Percentiles rank a stretch among this genome's conserved stretches.
Conservation (phyloP, 2,797 vertebrate genomes). For the Adrianichthys oophorus region DNA sequence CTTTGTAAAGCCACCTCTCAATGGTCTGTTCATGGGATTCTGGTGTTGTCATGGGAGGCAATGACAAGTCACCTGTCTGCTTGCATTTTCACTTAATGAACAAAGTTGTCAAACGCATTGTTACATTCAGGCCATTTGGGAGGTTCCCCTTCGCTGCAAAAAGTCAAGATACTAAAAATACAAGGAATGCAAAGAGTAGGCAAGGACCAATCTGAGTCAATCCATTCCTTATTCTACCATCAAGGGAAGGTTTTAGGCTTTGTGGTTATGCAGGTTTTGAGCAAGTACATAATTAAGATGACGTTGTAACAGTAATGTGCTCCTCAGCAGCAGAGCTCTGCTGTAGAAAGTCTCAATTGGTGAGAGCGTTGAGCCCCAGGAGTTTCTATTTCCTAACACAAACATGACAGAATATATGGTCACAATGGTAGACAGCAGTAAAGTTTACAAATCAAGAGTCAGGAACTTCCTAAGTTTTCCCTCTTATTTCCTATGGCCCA, state of each 20-base stretch:
- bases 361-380: slow-evolving; percentile 16
- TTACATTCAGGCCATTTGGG: slow-evolving; percentile 70
- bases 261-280: slow-evolving; percentile 46
- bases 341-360: slow-evolving; percentile 49
- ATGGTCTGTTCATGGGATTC: slow-evolving; percentile 40
- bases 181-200: slow-evolving; percentile 46
- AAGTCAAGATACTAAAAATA: slow-evolving; percentile 76
- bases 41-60: slow-evolving; percentile 63
- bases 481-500: no score
- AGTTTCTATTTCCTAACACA: slow-evolving; percentile 30
- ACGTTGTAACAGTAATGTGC: slow-evolving; percentile 47
- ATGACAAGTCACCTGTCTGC: slow-evolving; percentile 60
- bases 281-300: slow-evolving; percentile 71
- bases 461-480: no score
- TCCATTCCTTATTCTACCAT: slow-evolving; percentile 34
- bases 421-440: neutral
- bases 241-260: slow-evolving; percentile 40
- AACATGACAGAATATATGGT: neutral
- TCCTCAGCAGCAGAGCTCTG: slow-evolving; percentile 33
- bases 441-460: neutral
- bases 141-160: slow-evolving; percentile 59
- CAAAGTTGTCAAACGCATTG: slow-evolving; percentile 74
- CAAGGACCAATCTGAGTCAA: slow-evolving; percentile 30
- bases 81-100: slow-evolving; percentile 78
- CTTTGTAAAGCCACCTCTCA: slow-evolving; percentile 57